phyloP scores from a whole-genome alignment of 2,888 invertebrate species.

The Nomada hirtipes region DNA sequence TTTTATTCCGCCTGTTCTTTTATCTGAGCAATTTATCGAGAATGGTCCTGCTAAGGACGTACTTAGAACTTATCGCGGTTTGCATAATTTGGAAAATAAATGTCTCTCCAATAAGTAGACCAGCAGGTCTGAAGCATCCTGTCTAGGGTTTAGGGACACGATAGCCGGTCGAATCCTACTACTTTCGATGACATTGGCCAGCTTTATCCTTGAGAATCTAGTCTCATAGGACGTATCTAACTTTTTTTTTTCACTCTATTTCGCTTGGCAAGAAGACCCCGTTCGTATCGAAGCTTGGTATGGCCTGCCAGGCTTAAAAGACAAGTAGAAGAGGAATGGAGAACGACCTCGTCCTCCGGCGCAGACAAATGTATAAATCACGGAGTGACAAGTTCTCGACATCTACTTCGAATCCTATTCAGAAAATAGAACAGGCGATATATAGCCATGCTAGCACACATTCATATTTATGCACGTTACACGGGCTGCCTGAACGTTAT shows the following conservation, averaged over 20 bases:
- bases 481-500: conserved; percentile 31
- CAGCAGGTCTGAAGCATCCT: conserved; percentile 19
- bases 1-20: neutral
- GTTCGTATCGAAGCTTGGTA: neutral
- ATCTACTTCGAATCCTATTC: conserved; percentile 73
- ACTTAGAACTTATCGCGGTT: neutral
- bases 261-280: conserved; percentile 26
- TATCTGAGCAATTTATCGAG: neutral
- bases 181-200: conserved; percentile 44
- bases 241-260: conserved; percentile 18
- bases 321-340: conserved; percentile 58
- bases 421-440: conserved; percentile 73
- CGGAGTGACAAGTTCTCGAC: conserved; percentile 72
- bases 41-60: neutral
- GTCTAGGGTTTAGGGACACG: conserved; percentile 7
- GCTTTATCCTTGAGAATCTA: conserved; percentile 38
- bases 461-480: conserved; percentile 57
- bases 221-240: conserved; percentile 11
- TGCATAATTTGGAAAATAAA: conserved; percentile 22
- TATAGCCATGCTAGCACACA: conserved; percentile 57
- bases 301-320: conserved; percentile 48
- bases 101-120: conserved; percentile 19
- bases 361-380: conserved; percentile 76
- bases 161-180: conserved; percentile 32
- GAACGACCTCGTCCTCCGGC: conserved; percentile 72